Conservation (phyloP, 2,888 invertebrate genomes). For the Melanophora roralis region DNA sequence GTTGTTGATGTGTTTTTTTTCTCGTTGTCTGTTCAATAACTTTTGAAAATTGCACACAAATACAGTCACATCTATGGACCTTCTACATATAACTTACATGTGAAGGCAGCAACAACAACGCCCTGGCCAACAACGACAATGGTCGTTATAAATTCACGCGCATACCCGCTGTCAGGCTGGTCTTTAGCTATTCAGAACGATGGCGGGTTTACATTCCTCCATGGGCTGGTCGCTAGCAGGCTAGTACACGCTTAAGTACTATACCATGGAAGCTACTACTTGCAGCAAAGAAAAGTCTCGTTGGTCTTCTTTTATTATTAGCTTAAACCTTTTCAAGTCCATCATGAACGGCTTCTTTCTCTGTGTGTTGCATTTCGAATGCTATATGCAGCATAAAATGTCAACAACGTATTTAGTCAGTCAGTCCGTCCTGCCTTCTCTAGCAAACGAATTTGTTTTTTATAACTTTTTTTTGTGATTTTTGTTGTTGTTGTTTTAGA, state of each 20-base stretch:
- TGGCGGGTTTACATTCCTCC: slow-evolving; percentile 2
- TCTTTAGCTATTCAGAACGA: slow-evolving; percentile 4
- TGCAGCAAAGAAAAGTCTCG: background rate
- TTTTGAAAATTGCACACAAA: slow-evolving; percentile 19
- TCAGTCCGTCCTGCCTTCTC: slow-evolving; percentile 11
- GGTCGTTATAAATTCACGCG: slow-evolving; percentile 14
- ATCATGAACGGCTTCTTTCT: slow-evolving; percentile 46
- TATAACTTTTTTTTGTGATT: slow-evolving; percentile 4
- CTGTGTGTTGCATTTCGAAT: slow-evolving; percentile 32
- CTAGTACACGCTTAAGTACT: slow-evolving; percentile 3
- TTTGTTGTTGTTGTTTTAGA: background rate
- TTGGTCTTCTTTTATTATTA: background rate
- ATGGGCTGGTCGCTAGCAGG: background rate
- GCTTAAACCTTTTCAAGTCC: background rate
- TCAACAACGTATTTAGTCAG: slow-evolving; percentile 42
- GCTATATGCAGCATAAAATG: slow-evolving; percentile 34
- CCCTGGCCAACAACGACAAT: slow-evolving; percentile 11
- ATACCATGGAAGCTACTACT: slow-evolving; percentile 2
- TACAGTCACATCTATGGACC: no score
- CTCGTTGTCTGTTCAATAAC: slow-evolving; percentile 36
- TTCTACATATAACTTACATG: background rate
- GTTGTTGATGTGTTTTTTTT: background rate
- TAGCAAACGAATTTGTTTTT: slow-evolving; percentile 9
- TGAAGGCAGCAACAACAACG: slow-evolving; percentile 6
- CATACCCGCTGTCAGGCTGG: background rate